Conservation (phyloP, 2,797 vertebrate species). For the Crax fasciolata region DNA sequence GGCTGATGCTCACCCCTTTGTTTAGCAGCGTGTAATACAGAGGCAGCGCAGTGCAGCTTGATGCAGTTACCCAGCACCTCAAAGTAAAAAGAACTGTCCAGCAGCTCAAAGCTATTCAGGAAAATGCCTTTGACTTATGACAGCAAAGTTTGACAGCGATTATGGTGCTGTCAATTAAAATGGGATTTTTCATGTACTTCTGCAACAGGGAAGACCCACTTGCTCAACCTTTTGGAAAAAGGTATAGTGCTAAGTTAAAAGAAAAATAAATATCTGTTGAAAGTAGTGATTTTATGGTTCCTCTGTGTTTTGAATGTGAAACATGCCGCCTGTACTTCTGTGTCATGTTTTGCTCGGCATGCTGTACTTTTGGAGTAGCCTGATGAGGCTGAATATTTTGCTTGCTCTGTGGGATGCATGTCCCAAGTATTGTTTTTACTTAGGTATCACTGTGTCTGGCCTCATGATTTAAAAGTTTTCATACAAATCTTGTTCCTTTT, state of each 20-base stretch:
- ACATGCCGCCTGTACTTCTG: not conserved
- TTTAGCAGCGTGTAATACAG: not conserved
- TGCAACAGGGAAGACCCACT: not conserved
- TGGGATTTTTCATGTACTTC: not conserved
- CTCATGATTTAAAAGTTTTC: not conserved
- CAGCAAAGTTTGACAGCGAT: not conserved
- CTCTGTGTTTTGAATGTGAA: not conserved
- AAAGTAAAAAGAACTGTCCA: not conserved
- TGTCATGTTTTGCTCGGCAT: fast-evolving
- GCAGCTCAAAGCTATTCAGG: not conserved
- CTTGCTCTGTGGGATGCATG: fast-evolving
- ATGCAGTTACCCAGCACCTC: not conserved
- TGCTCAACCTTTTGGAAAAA: not conserved
- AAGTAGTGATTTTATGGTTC: not conserved
- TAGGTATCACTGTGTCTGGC: not conserved
- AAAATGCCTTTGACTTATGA: not conserved
- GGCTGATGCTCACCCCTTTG: not conserved
- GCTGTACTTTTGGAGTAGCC: not conserved
- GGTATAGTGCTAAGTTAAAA: not conserved
- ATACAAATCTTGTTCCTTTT: not conserved
- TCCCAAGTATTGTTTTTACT: not conserved
- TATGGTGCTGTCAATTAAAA: not conserved
- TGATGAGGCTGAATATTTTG: not conserved
- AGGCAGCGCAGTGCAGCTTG: not conserved
- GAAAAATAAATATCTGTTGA: not conserved